Percentiles rank a stretch among this genome's conserved stretches.
phyloP scores from a whole-genome alignment of 2,888 invertebrate genomes.

The Acleris emargana region DNA sequence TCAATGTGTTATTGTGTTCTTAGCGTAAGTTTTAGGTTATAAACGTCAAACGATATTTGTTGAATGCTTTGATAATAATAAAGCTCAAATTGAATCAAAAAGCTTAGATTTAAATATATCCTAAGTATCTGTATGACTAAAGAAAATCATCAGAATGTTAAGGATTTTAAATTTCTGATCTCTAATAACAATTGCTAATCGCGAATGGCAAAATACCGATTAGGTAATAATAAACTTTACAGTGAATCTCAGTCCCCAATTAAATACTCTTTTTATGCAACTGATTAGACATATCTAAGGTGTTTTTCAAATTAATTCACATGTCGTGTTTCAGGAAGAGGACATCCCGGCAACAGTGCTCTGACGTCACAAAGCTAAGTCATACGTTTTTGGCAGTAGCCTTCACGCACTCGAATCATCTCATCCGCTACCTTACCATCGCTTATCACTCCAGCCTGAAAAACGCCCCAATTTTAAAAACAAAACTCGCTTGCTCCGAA shows the following conservation, averaged over 20 bases:
- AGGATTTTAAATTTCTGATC: no score
- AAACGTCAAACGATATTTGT: not conserved
- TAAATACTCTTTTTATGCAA: no score
- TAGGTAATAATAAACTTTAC: no score
- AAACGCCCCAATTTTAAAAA: constrained; percentile 50
- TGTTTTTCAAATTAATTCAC: constrained; percentile 18
- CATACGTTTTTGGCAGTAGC: constrained; percentile 73
- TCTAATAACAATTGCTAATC: no score
- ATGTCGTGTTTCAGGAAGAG: constrained; percentile 67
- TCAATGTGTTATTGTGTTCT: constrained; percentile 24
- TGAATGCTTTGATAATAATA: constrained; percentile 11
- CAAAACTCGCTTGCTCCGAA: constrained; percentile 55
- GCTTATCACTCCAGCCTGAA: constrained; percentile 63
- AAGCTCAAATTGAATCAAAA: constrained; percentile 12
- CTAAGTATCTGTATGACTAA: no score
- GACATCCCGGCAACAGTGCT: constrained; percentile 79
- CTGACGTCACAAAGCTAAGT: constrained; percentile 79
- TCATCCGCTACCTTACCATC: constrained; percentile 79
- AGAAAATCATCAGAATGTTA: no score
- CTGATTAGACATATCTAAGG: not conserved
- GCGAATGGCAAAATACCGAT: no score
- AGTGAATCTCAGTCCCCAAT: no score
- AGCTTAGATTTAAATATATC: not conserved
- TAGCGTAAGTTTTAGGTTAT: constrained; percentile 16
- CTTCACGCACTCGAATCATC: constrained; percentile 60